These are phyloP conservation scores for Corythaeola cristata DNA, from an alignment of 2,113 vertebrate genomes.

Conservation along the genomic window DNA sequence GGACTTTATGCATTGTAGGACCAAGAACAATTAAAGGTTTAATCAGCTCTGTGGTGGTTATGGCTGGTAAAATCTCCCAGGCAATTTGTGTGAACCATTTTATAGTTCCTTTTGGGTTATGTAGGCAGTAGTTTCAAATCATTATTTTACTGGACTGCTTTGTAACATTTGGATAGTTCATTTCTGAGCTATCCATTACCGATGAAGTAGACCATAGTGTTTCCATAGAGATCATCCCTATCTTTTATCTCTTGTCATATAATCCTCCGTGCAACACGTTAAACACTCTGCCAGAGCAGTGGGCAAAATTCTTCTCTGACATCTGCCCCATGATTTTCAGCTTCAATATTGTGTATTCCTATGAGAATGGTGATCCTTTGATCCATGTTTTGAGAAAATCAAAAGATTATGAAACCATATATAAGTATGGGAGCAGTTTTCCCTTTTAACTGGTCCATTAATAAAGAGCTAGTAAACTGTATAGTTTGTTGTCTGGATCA, in stretches of 20 bases:
- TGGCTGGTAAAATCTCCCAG: constrained; percentile 5
- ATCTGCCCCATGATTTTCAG: background rate
- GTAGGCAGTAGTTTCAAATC: constrained; percentile 22
- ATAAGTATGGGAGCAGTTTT: background rate
- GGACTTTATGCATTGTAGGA: background rate
- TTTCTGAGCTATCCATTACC: background rate
- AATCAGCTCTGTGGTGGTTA: background rate
- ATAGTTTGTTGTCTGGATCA: background rate
- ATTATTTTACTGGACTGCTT: constrained; percentile 4
- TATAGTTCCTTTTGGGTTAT: constrained; percentile 21
- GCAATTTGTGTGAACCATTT: background rate
- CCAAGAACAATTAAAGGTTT: constrained; percentile 13
- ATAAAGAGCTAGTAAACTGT: background rate
- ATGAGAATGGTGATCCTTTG: background rate
- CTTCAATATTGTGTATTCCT: background rate
- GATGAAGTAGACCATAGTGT: constrained; percentile 40
- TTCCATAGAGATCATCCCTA: constrained; percentile 55
- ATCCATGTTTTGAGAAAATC: background rate
- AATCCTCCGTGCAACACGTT: constrained; percentile 7
- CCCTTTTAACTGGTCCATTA: background rate
- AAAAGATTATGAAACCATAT: background rate
- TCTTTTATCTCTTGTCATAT: constrained; percentile 28
- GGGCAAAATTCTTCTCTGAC: background rate
- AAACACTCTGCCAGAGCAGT: background rate
- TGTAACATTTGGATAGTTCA: constrained; percentile 38